Percentiles rank a stretch among this genome's conserved stretches.
These are phyloP conservation scores for Ellobius talpinus DNA, from an alignment of 2,113 vertebrate species.

Conservation along the genomic window DNA sequence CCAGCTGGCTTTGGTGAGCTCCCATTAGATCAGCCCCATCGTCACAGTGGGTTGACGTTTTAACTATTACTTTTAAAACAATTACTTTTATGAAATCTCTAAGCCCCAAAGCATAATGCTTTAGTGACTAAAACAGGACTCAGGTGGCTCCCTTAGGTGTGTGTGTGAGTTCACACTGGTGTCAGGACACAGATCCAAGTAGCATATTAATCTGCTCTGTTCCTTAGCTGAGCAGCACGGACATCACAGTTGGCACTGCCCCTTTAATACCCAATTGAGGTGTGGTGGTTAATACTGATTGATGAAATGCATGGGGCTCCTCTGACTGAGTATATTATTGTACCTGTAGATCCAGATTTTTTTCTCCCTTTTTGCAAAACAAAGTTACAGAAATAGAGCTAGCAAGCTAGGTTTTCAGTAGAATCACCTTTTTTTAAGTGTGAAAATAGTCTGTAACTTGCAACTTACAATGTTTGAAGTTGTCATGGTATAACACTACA, in stretches of 20 bases:
- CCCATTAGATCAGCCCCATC: no score
- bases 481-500: neutral
- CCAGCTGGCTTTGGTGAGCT: no score
- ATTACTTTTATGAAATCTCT: neutral
- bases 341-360: slow-evolving; percentile 7
- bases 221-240: neutral
- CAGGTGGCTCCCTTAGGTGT: neutral
- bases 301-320: neutral
- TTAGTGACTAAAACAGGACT: neutral
- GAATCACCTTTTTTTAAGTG: slow-evolving; percentile 27
- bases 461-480: neutral
- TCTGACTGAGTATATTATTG: neutral
- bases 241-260: neutral
- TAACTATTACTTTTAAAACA: neutral
- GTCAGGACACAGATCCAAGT: neutral
- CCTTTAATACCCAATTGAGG: neutral
- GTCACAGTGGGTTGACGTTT: no score
- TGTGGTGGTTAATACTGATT: neutral
- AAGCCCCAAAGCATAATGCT: neutral
- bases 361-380: neutral
- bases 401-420: slow-evolving; percentile 10
- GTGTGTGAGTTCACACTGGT: neutral
- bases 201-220: neutral
- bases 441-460: neutral
- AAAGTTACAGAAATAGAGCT: slow-evolving; percentile 41